Base-by-base conservation (phyloP, 2,888 invertebrate species). In the Tenthredo livida region DNA sequence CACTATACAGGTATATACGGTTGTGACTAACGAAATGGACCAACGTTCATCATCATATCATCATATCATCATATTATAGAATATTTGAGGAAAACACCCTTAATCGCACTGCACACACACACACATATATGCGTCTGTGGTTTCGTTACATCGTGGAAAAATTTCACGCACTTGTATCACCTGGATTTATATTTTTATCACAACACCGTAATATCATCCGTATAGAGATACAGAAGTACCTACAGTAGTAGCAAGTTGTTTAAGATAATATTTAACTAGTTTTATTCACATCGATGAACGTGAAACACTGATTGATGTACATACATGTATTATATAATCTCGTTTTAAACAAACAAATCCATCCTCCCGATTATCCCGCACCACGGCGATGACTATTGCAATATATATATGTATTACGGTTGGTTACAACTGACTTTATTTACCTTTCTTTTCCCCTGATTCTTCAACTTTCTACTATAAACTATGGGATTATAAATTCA, bases 101-200 rank as follows among this genome's bases (percentile, higher is more conserved):
- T 54, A 1, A n/a, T 54, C 7, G n/a, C 54, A 54, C 54, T 54
- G n/a, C 6, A 7, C 54, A 1, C 17, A 54, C n/a, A n/a, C 54
- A n/a, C 1, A 33, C 33, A 33, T 33, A 33, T 33, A n/a, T n/a
- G 6, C n/a, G n/a, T 54, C 1, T 2, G n/a, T 17, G 37, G 50
- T 50, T 50, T n/a, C 54, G 54, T 54, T 54, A 54, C 54, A 54
- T 54, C 54, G 54, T 54, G 33, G 33, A 58, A n/a, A 17, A 7
- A n/a, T 67, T 67, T 67, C 2, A 12, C 67, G 67, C 67, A 67
- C 67, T 67, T 29, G 6, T 17, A 61, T 61, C 61, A 61, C 61
- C 61, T 33, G 67, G 17, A 67, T 67, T 33, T 4, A 3, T 33
- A 0, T 33, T 33, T 33, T 67, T 33, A 67, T 33, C 29, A 67